Conservation (phyloP, 2,113 vertebrate genomes). For the Bubalus kerabau region DNA sequence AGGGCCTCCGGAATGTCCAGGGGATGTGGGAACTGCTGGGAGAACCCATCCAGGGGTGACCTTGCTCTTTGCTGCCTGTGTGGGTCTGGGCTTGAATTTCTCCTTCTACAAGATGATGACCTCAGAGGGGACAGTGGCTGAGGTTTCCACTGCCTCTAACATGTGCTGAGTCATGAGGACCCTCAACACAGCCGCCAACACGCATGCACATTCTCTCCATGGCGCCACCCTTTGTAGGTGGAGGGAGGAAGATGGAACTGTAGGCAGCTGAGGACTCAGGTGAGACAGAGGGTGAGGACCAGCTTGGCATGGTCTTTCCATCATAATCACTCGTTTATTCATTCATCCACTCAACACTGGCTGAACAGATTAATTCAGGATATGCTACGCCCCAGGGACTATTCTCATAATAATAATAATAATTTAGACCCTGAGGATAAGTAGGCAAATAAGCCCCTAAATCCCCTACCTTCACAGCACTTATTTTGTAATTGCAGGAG, state of each 20-base stretch:
- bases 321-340: not conserved
- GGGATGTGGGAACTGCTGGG: accelerated
- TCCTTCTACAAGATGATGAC: not conserved
- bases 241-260: not conserved
- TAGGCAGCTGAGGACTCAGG: accelerated
- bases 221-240: not conserved
- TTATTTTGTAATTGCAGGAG: not conserved
- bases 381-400: not conserved
- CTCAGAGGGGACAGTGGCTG: not conserved
- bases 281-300: not conserved
- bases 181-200: no score
- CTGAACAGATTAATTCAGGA: not conserved
- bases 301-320: not conserved
- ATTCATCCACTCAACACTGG: not conserved
- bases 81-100: not conserved
- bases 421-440: not conserved
- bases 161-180: not conserved
- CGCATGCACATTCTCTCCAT: accelerated
- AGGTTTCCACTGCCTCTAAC: not conserved
- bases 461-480: accelerated
- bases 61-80: not conserved
- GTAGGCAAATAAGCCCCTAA: not conserved
- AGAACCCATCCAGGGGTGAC: accelerated
- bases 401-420: not conserved
- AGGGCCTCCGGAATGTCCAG: not conserved